Evolutionary conservation across 2,888 invertebrate genomes (phyloP).

Genomic region (Lasioglossum zephyrum): DNA sequence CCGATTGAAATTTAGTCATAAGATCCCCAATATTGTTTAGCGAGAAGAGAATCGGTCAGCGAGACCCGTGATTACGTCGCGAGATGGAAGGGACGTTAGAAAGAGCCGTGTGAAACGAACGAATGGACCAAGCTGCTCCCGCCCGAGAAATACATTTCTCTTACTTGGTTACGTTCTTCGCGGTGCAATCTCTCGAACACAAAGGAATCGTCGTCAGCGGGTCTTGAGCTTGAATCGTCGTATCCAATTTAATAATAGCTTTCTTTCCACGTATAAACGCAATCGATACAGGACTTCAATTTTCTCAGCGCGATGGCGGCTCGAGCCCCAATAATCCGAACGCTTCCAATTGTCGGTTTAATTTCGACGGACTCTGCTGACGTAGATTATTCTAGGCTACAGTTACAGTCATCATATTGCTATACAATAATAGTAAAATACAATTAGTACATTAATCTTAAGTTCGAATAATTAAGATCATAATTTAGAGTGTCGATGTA

Average conservation of each 20-base stretch:
- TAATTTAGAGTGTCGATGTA: background rate
- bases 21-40: slow-evolving; percentile 31
- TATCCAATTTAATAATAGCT: slow-evolving; percentile 80
- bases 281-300: slow-evolving; percentile 67
- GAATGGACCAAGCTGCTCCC: slow-evolving; percentile 50
- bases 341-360: slow-evolving; percentile 30
- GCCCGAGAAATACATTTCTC: slow-evolving; percentile 73
- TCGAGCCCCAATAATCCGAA: slow-evolving; percentile 18
- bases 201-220: slow-evolving; percentile 73
- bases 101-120: slow-evolving; percentile 52
- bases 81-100: slow-evolving; percentile 45
- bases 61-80: slow-evolving; percentile 55
- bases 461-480: background rate
- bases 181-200: slow-evolving; percentile 74
- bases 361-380: background rate
- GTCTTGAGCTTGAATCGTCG: slow-evolving; percentile 68
- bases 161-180: slow-evolving; percentile 60
- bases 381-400: background rate
- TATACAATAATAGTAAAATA: background rate
- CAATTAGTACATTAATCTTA: background rate
- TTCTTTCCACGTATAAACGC: slow-evolving; percentile 73
- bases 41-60: slow-evolving; percentile 35
- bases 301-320: slow-evolving; percentile 35
- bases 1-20: background rate
- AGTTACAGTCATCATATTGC: background rate